A percentile compares a stretch with the other conserved stretches of the same genome.
Conservation (phyloP, 2,113 vertebrate species). For the Thalassarche chlororhynchos region DNA sequence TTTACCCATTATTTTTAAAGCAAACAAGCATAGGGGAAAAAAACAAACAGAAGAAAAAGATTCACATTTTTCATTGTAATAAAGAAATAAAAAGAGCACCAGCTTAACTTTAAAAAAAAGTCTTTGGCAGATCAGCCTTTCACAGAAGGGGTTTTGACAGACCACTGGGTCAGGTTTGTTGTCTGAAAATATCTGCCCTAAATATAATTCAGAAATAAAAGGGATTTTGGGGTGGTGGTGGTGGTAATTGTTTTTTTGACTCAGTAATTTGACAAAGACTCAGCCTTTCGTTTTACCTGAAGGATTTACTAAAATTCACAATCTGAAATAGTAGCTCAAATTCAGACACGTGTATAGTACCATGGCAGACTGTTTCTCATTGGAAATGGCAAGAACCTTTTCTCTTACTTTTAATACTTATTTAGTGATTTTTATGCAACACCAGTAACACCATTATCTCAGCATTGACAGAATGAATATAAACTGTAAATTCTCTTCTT, state of each 20-base stretch:
- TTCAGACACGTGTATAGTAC: neutral
- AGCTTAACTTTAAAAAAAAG: neutral
- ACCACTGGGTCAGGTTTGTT: neutral
- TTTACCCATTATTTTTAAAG: constrained; percentile 18
- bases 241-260: neutral
- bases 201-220: neutral
- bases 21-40: neutral
- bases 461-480: neutral
- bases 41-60: neutral
- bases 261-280: neutral
- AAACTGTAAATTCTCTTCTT: constrained; percentile 31
- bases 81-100: neutral
- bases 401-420: neutral
- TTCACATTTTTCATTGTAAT: neutral
- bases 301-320: neutral
- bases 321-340: neutral
- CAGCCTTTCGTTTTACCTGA: neutral
- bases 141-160: neutral
- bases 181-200: neutral
- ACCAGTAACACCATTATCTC: constrained; percentile 37
- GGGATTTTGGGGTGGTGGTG: rapidly evolving
- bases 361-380: neutral
- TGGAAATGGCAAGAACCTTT: neutral
- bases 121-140: neutral
- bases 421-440: neutral